Evolutionary conservation across 2,888 invertebrate genomes (phyloP), one percentile per base, ranked within the genome.

Genomic region (Carpatolechia fugitivella): DNA sequence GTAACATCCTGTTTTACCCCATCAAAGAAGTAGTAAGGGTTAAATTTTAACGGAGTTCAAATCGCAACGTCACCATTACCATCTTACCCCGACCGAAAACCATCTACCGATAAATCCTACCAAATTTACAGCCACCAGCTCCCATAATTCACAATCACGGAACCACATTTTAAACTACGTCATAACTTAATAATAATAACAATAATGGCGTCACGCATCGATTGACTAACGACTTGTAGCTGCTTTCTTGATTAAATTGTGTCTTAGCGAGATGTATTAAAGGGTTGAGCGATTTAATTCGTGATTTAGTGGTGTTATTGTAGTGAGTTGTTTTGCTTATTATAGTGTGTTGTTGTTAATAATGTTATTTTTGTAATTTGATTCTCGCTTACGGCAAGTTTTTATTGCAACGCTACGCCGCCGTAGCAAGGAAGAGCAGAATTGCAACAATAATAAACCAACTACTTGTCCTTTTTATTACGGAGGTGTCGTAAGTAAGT

Each of bases 81-180:
- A 70, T 71, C 69, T 66, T 46, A 65, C 70, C 80, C 80, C 81
- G n/a, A n/a, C n/a, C n/a, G n/a, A n/a, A n/a, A 71, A 72, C 65
- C 65, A 38, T 58, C 51, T 29, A 62, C 69, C 69, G 60, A 81
- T 86, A 85, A 85, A 85, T 86, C 79, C 77, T 60, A 60, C 58
- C 59, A 54, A 84, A 85, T 85, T 86, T 78, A 79, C 79, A 82
- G 82, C 84, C 81, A 82, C 70, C 40, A 16, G 16, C 77, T 59
- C 60, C 58, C 59, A 55, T 85, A 82, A 85, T 85, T 87, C 78
- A 80, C 79, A 82, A 82, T 84, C 82, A 82, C 71, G 76, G 77
- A 73, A 80, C 82, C 82, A 80, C 83, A 80, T 86, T 89, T 89
- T 88, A 88, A 82, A 83, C 84, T 82, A 76, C 66, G 75, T 71